Evolutionary conservation across 2,113 vertebrate genomes (phyloP).

Genomic region (Mesembrinibis cayennensis): DNA sequence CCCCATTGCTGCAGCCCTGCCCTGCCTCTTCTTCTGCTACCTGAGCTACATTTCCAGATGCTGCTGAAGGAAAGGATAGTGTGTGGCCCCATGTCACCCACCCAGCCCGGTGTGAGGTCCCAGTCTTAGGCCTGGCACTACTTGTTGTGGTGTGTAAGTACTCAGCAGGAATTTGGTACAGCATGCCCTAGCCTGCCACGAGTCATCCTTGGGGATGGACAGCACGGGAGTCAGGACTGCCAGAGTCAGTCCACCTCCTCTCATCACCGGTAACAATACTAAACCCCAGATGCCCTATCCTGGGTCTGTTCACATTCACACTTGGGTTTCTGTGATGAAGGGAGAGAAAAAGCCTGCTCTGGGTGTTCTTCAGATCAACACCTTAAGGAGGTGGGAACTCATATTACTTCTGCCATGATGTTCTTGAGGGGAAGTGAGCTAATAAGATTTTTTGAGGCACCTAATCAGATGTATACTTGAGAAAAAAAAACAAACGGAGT

Average conservation of each 20-base stretch:
- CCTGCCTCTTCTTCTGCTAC: background rate
- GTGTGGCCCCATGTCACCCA: background rate
- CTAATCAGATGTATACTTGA: background rate
- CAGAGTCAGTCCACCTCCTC: background rate
- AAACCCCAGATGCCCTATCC: background rate
- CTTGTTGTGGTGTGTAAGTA: background rate
- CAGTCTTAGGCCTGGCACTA: background rate
- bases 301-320: background rate
- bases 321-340: background rate
- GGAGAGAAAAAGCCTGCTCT: background rate
- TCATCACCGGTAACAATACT: rapidly evolving
- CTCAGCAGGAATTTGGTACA: background rate
- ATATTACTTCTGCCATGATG: background rate
- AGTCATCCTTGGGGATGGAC: background rate
- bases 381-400: background rate
- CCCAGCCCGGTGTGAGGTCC: background rate
- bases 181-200: rapidly evolving
- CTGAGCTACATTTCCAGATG: background rate
- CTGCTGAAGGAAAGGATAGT: background rate
- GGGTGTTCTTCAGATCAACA: background rate
- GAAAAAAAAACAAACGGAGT: background rate
- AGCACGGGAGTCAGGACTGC: background rate
- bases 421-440: background rate
- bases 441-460: background rate
- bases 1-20: background rate